These are phyloP conservation scores for Meandrina meandrites DNA, from an alignment of 92 coral and sea anemone genomes.

Conservation along the genomic window DNA sequence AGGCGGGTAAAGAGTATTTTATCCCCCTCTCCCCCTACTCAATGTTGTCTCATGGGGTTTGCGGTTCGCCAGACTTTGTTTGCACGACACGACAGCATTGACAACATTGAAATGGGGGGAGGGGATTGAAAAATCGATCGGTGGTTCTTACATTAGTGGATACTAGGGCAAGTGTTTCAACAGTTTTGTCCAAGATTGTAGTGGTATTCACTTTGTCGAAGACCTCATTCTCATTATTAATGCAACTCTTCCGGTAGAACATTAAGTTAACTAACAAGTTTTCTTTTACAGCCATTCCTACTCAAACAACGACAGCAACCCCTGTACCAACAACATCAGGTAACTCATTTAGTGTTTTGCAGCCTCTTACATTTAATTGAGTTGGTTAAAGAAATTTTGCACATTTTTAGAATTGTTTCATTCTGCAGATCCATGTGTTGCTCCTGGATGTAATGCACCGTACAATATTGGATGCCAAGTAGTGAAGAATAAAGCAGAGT, in stretches of 20 bases:
- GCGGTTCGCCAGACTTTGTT: no score
- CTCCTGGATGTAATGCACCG: conserved; percentile 57
- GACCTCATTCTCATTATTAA: no score
- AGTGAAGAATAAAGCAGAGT: conserved; percentile 47
- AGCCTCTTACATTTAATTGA: neutral
- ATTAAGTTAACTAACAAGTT: neutral
- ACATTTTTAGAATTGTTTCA: neutral
- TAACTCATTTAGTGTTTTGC: neutral
- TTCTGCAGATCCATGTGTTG: conserved; percentile 67
- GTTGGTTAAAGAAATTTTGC: neutral
- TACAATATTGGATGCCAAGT: conserved; percentile 51
- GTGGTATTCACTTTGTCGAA: neutral
- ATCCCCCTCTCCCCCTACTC: no score
- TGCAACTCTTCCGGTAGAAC: no score
- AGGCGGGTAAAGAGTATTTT: no score
- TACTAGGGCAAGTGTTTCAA: no score
- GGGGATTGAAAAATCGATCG: no score
- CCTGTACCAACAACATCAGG: conserved; percentile 14
- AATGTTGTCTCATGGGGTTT: no score
- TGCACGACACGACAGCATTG: no score
- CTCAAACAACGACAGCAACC: neutral
- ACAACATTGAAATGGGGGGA: no score
- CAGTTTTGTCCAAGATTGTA: no score
- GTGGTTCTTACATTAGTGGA: no score
- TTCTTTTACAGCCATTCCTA: neutral